Evolutionary conservation across 1,140 invertebrate species (phyloP), one percentile per base, ranked within the genome.

Genomic region (Cheumatopsyche charites): DNA sequence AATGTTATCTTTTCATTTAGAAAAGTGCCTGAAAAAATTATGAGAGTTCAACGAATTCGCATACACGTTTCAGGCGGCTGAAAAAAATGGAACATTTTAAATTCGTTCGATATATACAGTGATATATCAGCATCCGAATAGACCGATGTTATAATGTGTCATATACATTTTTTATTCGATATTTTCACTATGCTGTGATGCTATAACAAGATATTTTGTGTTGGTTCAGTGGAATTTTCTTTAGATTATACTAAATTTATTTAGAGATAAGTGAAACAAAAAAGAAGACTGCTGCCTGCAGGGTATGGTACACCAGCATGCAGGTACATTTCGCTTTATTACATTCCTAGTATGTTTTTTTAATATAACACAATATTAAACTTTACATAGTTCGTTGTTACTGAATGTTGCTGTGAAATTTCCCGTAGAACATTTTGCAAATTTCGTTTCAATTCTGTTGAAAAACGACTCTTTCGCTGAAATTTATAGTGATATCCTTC

Each of bases 291-390:
- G 62, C 29, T 25, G 29, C 19, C 62, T 63, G 62, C 62, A 63
- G 62, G 62, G 62, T 42, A 63, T 63, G 62, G 41, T 63, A 63
- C 62, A 63, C 17, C 62, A 43, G 29, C 7, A 63, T 63, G 62
- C 62, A 63, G 62, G 62, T 63, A 58, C 3, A 21, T 23, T 21
- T 5, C 13, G 13, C 13, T 15, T 49, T 49, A 15, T 15, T 19
- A 49, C 17, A 49, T n/a, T 49, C 45, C 17, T 5, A 4, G 13
- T 49, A n/a, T 49, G 13, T 13, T 36, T 36, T 36, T 36, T 36
- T 36, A 36, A 36, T 36, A 36, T 36, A 36, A 36, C 13, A 49
- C 17, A 13, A 49, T 49, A 49, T 3, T 15, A 36, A 36, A 36
- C 29, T 5, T 49, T 49, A 5, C 45, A 49, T 13, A 13, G 13